Conservation (phyloP, 2,113 vertebrate species). For the Anoura caudifer region DNA sequence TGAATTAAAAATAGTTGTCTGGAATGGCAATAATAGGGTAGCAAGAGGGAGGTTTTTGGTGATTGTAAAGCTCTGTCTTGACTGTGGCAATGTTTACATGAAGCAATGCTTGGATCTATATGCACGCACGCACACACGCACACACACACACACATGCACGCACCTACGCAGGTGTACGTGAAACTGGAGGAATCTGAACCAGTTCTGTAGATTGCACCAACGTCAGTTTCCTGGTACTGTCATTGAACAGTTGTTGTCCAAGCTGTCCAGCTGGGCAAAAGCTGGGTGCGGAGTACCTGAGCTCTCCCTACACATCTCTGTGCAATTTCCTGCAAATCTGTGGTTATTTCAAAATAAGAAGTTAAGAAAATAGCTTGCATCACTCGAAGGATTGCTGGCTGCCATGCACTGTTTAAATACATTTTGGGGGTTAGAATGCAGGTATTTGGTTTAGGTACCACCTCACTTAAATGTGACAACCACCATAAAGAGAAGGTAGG, state of each 20-base stretch:
- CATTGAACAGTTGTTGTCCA: neutral
- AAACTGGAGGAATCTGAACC: neutral
- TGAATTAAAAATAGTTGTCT: neutral
- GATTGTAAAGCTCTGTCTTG: neutral
- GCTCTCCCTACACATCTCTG: neutral
- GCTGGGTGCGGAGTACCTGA: neutral
- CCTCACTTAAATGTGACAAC: neutral
- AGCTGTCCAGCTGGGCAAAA: neutral
- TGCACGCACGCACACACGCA: neutral
- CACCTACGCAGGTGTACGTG: fast-evolving
- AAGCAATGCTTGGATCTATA: neutral
- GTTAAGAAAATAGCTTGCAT: neutral
- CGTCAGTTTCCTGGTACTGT: neutral
- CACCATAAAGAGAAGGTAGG: neutral
- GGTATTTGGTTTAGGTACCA: neutral
- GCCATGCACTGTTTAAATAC: neutral
- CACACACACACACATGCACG: neutral
- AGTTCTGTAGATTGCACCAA: neutral
- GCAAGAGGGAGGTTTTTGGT: neutral
- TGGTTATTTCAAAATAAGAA: constrained; percentile 17
- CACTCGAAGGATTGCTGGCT: neutral
- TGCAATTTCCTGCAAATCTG: neutral
- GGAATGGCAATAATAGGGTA: neutral
- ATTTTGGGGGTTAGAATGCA: neutral
- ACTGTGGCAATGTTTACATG: neutral